Conservation (phyloP, 2,113 vertebrate species). For the Bombycilla garrulus region DNA sequence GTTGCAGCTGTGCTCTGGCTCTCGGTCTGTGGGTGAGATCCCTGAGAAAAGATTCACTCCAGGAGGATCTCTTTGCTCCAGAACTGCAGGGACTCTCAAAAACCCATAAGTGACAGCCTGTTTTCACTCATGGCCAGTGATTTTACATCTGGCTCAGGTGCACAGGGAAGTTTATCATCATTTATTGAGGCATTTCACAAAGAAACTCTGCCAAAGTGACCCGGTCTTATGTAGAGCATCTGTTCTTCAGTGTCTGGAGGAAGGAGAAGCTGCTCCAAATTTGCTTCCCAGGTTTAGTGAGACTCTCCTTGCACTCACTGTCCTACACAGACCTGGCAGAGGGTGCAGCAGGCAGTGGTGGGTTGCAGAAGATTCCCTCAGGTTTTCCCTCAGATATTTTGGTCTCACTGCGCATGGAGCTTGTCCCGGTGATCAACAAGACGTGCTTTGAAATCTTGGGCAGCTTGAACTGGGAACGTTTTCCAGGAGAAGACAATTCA, state of each 20-base stretch:
- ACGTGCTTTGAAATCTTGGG: background rate
- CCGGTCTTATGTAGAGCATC: background rate
- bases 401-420: background rate
- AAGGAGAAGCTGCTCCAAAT: background rate
- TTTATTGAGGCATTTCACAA: background rate
- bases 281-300: background rate
- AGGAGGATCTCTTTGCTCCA: background rate
- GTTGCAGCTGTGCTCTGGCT: background rate
- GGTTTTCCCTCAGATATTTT: background rate
- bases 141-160: background rate
- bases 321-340: background rate
- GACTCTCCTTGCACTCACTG: background rate
- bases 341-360: background rate
- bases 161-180: background rate
- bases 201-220: background rate
- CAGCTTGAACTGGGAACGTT: background rate
- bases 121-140: background rate
- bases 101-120: background rate
- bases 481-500: background rate
- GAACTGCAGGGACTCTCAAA: background rate
- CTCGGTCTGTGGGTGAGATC: background rate
- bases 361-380: background rate
- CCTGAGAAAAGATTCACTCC: background rate
- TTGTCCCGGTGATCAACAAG: background rate
- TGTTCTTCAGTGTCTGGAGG: background rate